phyloP scores from a whole-genome alignment of 2,797 vertebrate genomes.

The Columba guinea region DNA sequence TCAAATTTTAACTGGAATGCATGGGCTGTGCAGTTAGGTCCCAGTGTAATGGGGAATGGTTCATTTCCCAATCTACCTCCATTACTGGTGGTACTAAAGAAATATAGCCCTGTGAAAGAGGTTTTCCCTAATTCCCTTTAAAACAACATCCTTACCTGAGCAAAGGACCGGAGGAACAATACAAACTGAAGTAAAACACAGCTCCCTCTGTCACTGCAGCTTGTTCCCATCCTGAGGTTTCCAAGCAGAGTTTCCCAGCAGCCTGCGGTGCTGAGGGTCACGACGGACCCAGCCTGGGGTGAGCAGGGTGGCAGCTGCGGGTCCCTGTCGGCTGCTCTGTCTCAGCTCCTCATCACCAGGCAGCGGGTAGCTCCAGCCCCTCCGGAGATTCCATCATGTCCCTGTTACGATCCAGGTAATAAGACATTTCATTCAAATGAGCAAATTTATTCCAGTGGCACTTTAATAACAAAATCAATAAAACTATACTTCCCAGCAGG shows the following conservation, averaged over 20 bases:
- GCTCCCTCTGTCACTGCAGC: too few species aligned
- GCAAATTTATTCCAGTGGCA: slow-evolving; percentile 66
- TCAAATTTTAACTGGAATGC: slow-evolving; percentile 51
- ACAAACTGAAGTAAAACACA: neutral
- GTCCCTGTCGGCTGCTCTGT: neutral
- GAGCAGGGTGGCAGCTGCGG: neutral
- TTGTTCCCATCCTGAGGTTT: neutral
- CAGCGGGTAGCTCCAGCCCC: neutral
- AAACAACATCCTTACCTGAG: neutral
- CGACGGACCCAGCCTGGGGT: neutral
- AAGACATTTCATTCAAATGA: slow-evolving; percentile 66
- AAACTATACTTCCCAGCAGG: slow-evolving; percentile 59
- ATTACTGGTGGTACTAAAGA: slow-evolving; percentile 28
- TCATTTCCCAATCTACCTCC: neutral
- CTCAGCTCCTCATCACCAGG: neutral
- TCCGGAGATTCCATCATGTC: neutral
- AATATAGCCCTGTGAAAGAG: slow-evolving; percentile 23
- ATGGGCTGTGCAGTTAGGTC: neutral
- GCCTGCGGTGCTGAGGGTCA: neutral
- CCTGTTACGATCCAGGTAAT: slow-evolving; percentile 45
- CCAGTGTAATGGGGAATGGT: neutral
- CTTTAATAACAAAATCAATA: slow-evolving; percentile 69
- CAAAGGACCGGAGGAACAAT: neutral
- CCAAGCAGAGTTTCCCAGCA: neutral
- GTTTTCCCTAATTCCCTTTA: slow-evolving; percentile 24